Evolutionary conservation across 2,888 invertebrate species (phyloP), one percentile per base, ranked within the genome.

Genomic region (Drosophila subsilvestris): DNA sequence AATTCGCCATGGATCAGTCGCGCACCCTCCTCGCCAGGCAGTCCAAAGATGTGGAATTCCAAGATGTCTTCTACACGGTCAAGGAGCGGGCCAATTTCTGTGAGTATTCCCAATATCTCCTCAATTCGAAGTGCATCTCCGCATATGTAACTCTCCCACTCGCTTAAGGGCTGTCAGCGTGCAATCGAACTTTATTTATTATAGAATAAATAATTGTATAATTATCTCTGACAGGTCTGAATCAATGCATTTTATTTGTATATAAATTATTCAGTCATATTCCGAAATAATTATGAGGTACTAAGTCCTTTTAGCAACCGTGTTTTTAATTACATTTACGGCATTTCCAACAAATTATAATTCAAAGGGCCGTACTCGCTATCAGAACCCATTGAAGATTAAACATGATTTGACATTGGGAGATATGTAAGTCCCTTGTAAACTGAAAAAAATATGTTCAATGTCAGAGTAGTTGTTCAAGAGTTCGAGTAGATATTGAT

Each of bases 41-140:
- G 51, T 81, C 89, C 20, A 91, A 90, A 82, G 91, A 92, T 87
- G 91, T 92, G 56, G 92, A 92, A 69, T 92, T 92, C 72, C 92
- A 92, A 87, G 92, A 92, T 80, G 87, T 92, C 55, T 89, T 81
- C 74, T 92, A 91, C 50, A 89, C 89, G n/a, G 89, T 92, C 4
- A 88, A 88, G 65, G 79, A 89, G 67, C 90, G 86, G 49, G 89
- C 86, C 53, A 89, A 85, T 73, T 89, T 88, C 65, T 83, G 92
- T 92, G 78, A 91, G 91, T 87, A n/a, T 3, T 14, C 3, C 3
- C 0, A 1, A 25, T 6, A 6, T 1, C 6, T 25, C 25, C 25
- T 25, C 42, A 14, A 8, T 22, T 29, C 7, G 14, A 32, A 32
- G 32, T 32, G 0, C 17, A n/a, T 47, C n/a, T 37, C 37, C n/a